Evolutionary conservation across 2,888 invertebrate species (phyloP), one percentile per base, ranked within the genome.

Genomic region (Tenthredo scrophulariae): DNA sequence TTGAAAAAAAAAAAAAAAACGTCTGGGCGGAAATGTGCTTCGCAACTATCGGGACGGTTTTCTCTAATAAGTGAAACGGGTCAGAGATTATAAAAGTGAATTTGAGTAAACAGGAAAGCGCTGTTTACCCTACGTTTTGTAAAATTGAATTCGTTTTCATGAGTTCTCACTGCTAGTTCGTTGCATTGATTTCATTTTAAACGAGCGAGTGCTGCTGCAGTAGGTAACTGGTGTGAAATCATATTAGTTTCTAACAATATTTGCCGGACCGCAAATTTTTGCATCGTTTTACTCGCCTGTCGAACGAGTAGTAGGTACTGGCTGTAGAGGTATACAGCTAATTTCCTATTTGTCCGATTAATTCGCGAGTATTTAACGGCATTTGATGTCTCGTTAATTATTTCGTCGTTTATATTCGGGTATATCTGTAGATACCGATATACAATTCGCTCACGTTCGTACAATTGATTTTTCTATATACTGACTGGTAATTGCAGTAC

Each of bases 371-470:
- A 88, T 91, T 91, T 91, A 91, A 91, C 91, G 91, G 91, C 90
- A 91, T 91, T 91, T 91, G 91, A 91, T 91, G 91, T 91, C 90
- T 90, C 90, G 90, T 90, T 91, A 92, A 92, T 92, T 92, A 92
- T 91, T 91, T 90, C 90, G 89, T 90, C 89, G 90, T 40, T 22
- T 37, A 62, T 80, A 22, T 33, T 4, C 33, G 10, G 15, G n/a
- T 50, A 43, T 22, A 43, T 22, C 7, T 43, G 10, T 74, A 43
- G 1, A n/a, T 10, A 22, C 26, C 58, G 67, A 74, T 74, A 40
- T 26, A 26, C 33, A 26, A 29, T 15, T 54, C 22, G 22, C 22
- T 9, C 54, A 74, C 80, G 58, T 40, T 80, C 26, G 4, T 37
- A 37, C 62, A 40, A 58, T 62, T 80, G 2, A 29, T 37, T 58